Evolutionary conservation across 2,888 invertebrate genomes (phyloP), one percentile per base, ranked within the genome.

Genomic region (Dusona sp.): DNA sequence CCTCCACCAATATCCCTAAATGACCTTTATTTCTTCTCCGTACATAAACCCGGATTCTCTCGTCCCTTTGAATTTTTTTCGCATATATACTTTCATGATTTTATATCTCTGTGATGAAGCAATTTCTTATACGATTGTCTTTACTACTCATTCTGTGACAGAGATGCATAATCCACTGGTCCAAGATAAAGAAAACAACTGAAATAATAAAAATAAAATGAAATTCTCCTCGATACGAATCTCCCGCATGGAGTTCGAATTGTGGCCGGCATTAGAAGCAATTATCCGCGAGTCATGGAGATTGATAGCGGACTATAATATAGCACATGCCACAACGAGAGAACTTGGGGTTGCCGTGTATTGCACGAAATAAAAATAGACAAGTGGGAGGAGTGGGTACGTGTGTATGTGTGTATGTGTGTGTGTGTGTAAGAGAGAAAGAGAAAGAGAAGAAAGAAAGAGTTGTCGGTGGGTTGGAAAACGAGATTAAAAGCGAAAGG

Each of bases 401-500:
- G 4, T 25, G 57, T 61, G 57, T 61, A 3, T 61, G 25, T 29
- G 13, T 29, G 29, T 61, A 22, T 61, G 13, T 4, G 6, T 29
- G 57, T 61, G 57, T 25, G 29, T 61, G 16, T 3, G 84, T 78
- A 42, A 57, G 45, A 45, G 29, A 79, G 77, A 45, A n/a, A 45
- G 61, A 70, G 42, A 70, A 33, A 29, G 33, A 61, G 48, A 79
- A 33, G 74, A 65, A 81, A 67, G 54, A 86, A 81, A 81, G 81
- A 86, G 86, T 84, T 74, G 88, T 90, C 89, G 88, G 88, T 85
- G 86, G 83, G 82, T 88, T 86, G 85, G 81, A 87, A 88, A 89
- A 82, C 88, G 85, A 88, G 89, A 90, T 91, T 91, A 91, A 91
- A 89, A 91, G 91, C 89, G 90, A 91, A 91, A 89, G 90, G 87